A percentile compares a stretch with the other conserved stretches of the same genome.
Evolutionary conservation across 2,888 invertebrate species (phyloP).

Genomic region (Teleiodes luculella): DNA sequence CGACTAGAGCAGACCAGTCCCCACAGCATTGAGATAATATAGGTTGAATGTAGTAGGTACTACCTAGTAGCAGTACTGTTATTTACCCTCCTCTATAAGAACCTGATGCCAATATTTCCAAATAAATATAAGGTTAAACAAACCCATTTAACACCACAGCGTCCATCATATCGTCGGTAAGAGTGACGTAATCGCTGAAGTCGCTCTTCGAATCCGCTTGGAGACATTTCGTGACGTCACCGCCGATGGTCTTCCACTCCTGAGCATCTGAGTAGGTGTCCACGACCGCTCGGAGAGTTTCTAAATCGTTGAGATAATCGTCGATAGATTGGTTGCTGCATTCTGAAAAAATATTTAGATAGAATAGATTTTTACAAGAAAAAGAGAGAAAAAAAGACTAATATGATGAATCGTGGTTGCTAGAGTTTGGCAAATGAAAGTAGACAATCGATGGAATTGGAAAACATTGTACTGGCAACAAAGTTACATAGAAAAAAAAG

Average conservation of each 20-base stretch:
- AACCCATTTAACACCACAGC: constrained; percentile 87
- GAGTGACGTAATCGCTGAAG: constrained; percentile 74
- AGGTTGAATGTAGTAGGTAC: too few relatives aligned
- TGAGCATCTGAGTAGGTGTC: constrained; percentile 78
- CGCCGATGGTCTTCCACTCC: constrained; percentile 80
- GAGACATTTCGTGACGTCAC: constrained; percentile 77
- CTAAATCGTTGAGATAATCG: constrained; percentile 80
- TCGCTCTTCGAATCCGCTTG: constrained; percentile 73
- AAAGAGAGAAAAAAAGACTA: neutral
- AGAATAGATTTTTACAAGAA: too few relatives aligned
- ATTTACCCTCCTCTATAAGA: too few relatives aligned
- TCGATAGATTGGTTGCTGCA: constrained; percentile 72
- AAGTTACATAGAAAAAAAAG: too few relatives aligned
- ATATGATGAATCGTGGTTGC: too few relatives aligned
- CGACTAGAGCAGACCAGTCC: too few relatives aligned
- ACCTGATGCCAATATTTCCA: too few relatives aligned
- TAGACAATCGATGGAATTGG: too few relatives aligned
- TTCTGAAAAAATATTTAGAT: constrained; percentile 68
- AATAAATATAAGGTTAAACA: constrained; percentile 29
- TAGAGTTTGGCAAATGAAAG: too few relatives aligned
- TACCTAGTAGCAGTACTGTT: too few relatives aligned
- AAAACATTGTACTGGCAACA: too few relatives aligned
- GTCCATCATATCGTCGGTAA: constrained; percentile 79
- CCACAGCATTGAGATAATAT: too few relatives aligned
- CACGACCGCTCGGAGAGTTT: constrained; percentile 81